Base-by-base conservation (phyloP, 2,113 vertebrate genomes). In the Tringa solitaria region DNA sequence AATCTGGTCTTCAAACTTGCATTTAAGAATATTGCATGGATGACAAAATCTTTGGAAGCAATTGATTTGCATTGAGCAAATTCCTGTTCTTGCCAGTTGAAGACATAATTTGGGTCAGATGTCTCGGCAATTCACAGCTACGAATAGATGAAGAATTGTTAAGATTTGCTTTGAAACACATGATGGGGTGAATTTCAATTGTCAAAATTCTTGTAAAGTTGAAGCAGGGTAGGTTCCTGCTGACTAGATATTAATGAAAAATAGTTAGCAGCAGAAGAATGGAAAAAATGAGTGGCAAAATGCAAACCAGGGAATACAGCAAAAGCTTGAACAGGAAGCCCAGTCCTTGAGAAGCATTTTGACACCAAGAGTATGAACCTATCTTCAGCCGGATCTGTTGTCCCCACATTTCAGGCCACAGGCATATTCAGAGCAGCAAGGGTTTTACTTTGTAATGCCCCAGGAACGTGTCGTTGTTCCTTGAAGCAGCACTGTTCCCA, bases 41-140 rank as follows among this genome's bases (percentile, higher is more conserved):
- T 48, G 61, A 91, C 9, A 48, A 90, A 64, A 10, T 35, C 76
- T 87, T 82, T 93, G 81, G 19, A 72, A 94, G 57, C 27, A 68
- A 72, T 10, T 84, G 54, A 96, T 95, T 50, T 94, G 30, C 60
- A 82, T 14, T 84, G 73, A 89, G 46, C 30, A 64, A 89, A 93
- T 84, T 63, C 48, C 35, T 75, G 6, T 17, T 84, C 74, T 46
- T 84, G 56, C 57, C 74, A 95, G 57, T 53, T 89, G 91, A 91
- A 95, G 51, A 48, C 53, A 46, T 94, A 96, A 96, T 96, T 96
- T 87, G 61, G 81, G 87, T 96, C 95, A 97, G 91, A 96, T 96
- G 94, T 84, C 84, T 85, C 65, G 39, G 78, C 53, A 93, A 78
- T 87, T 94, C 83, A 56, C 84, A 95, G 94, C 78, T 84, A 91